Percentiles rank a stretch among this genome's conserved stretches.
Conservation (phyloP, 2,113 vertebrate genomes). For the Misgurnus anguillicaudatus region DNA sequence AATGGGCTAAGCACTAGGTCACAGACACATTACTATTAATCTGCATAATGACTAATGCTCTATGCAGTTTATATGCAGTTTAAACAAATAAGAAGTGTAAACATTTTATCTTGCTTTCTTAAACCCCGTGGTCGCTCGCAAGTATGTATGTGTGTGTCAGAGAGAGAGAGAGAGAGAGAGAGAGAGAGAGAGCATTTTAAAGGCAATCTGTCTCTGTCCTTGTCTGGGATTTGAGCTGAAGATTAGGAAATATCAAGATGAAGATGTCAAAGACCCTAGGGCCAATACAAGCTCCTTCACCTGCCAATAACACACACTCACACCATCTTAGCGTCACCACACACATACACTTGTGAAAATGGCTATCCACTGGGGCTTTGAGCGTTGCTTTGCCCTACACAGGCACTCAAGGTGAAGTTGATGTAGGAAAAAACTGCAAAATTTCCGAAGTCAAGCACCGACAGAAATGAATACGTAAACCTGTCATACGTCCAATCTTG, state of each 20-base stretch:
- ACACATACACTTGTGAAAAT: slow-evolving; percentile 34
- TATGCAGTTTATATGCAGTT: neutral
- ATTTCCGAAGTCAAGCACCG: slow-evolving; percentile 9
- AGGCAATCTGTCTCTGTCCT: slow-evolving; percentile 55
- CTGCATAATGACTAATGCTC: neutral
- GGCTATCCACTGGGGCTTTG: slow-evolving; percentile 42
- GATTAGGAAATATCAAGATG: slow-evolving; percentile 57
- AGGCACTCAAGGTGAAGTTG: slow-evolving; percentile 49
- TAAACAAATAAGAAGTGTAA: slow-evolving; percentile 23
- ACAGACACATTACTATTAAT: neutral
- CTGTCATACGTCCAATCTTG: slow-evolving; percentile 11
- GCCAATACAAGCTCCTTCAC: slow-evolving; percentile 46
- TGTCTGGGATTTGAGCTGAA: slow-evolving; percentile 52
- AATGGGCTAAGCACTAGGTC: neutral
- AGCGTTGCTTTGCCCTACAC: slow-evolving; percentile 42
- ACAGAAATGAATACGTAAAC: slow-evolving; percentile 38
- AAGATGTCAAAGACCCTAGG: slow-evolving; percentile 53
- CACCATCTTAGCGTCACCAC: slow-evolving; percentile 21
- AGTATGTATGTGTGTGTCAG: neutral
- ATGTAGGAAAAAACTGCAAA: neutral
- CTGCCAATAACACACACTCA: slow-evolving; percentile 45
- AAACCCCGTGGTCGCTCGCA: neutral
- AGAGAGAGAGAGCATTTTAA: neutral
- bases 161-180: neutral
- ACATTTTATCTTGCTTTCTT: neutral